phyloP scores from a whole-genome alignment of 2,113 vertebrate genomes.

The Brienomyrus longianalis region DNA sequence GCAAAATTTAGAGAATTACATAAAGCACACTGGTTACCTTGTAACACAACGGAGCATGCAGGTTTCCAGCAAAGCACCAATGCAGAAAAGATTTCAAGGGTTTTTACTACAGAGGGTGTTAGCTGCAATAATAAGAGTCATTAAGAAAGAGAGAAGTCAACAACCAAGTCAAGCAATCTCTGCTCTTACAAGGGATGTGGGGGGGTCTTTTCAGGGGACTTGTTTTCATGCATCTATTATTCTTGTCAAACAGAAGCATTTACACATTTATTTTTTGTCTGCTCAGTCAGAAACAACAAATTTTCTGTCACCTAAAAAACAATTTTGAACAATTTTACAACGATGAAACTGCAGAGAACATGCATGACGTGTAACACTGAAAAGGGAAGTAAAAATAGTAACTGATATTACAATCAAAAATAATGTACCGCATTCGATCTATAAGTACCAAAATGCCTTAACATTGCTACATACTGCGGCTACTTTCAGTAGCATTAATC shows the following conservation, averaged over 20 bases:
- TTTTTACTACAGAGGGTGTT: neutral
- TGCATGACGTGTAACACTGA: neutral
- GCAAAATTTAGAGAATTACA: neutral
- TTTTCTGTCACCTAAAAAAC: neutral
- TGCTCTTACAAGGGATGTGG: neutral
- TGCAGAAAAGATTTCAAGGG: neutral
- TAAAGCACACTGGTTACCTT: neutral
- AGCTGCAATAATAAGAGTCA: neutral
- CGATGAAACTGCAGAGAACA: neutral
- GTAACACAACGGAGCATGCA: neutral
- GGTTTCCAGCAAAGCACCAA: neutral
- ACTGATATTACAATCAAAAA: neutral
- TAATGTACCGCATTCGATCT: neutral
- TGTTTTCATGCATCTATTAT: neutral
- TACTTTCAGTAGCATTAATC: slow-evolving; percentile 1
- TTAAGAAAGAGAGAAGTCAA: neutral
- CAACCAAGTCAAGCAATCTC: neutral
- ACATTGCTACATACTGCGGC: neutral
- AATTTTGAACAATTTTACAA: neutral
- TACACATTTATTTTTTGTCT: neutral
- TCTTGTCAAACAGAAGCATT: neutral
- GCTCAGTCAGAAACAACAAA: neutral
- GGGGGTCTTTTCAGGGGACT: neutral
- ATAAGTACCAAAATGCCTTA: neutral
- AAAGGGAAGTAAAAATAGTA: neutral